Conservation (phyloP, 2,797 vertebrate species). For the Lycodopsis pacificus region DNA sequence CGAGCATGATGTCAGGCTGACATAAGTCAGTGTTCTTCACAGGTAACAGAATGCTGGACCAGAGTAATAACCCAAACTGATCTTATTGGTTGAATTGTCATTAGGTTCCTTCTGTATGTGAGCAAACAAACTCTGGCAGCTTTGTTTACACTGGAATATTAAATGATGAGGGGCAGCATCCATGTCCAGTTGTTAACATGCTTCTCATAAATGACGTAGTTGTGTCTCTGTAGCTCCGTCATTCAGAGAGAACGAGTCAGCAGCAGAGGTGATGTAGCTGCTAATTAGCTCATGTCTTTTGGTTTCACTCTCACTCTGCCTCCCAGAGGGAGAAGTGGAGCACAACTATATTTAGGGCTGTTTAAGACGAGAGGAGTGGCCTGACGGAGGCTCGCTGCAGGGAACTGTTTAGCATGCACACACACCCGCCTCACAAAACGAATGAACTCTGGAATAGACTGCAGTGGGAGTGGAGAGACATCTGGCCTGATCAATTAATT, state of each 20-base stretch:
- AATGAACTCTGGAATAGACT: constrained; percentile 17
- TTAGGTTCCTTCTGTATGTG: not conserved
- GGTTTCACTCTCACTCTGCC: not conserved
- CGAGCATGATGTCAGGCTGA: too few species aligned
- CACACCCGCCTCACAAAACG: constrained; percentile 2
- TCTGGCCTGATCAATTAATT: constrained; percentile 30
- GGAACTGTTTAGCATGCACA: constrained; percentile 24
- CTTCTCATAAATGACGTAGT: not conserved
- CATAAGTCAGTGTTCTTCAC: too few species aligned
- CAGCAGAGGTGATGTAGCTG: constrained; percentile 11
- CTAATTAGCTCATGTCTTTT: constrained; percentile 27
- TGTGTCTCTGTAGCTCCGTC: not conserved
- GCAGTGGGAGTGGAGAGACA: constrained; percentile 7
- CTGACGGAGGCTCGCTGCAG: constrained; percentile 23
- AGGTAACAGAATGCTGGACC: not conserved
- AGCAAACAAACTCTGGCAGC: not conserved
- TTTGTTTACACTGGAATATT: not conserved
- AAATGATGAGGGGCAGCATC: too few species aligned
- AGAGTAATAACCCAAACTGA: not conserved
- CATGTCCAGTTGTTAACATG: too few species aligned
- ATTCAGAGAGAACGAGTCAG: not conserved
- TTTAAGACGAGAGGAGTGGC: constrained; percentile 34
- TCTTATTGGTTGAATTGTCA: not conserved
- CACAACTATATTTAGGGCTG: constrained; percentile 41
- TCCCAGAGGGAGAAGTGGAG: constrained; percentile 29